A percentile compares a stretch with the other conserved stretches of the same genome.
These are phyloP conservation scores for Ailurus styani DNA, from an alignment of 2,113 vertebrate species.

Conservation along the genomic window DNA sequence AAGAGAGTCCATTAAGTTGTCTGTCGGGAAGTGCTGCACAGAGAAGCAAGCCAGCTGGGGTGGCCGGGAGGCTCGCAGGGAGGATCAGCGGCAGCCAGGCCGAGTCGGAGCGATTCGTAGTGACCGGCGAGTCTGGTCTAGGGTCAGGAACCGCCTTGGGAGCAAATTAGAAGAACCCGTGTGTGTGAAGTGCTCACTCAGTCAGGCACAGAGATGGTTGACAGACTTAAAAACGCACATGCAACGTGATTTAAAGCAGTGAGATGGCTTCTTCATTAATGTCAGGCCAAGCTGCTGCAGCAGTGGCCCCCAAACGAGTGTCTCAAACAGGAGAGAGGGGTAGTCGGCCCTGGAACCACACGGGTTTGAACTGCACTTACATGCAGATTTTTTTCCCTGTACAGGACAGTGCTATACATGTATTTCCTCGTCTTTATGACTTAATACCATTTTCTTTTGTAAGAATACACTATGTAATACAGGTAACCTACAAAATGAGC, in stretches of 20 bases:
- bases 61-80: neutral
- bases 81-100: neutral
- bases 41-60: neutral
- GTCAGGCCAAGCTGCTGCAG: neutral
- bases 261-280: neutral
- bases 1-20: accelerated
- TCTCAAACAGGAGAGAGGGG: too few species aligned
- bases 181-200: neutral
- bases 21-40: neutral
- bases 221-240: neutral
- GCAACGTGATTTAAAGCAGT: neutral
- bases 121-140: neutral
- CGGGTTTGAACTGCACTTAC: neutral
- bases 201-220: neutral
- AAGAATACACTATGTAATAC: neutral
- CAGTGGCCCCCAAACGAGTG: accelerated
- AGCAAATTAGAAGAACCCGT: neutral
- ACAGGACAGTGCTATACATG: neutral
- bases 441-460: neutral
- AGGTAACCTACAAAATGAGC: neutral
- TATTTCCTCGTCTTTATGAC: neutral
- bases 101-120: neutral
- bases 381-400: neutral
- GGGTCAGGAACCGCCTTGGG: too few species aligned
- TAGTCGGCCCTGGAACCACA: neutral